Base-by-base conservation (phyloP, 1,140 invertebrate species). In the Magallana ariakensis region DNA sequence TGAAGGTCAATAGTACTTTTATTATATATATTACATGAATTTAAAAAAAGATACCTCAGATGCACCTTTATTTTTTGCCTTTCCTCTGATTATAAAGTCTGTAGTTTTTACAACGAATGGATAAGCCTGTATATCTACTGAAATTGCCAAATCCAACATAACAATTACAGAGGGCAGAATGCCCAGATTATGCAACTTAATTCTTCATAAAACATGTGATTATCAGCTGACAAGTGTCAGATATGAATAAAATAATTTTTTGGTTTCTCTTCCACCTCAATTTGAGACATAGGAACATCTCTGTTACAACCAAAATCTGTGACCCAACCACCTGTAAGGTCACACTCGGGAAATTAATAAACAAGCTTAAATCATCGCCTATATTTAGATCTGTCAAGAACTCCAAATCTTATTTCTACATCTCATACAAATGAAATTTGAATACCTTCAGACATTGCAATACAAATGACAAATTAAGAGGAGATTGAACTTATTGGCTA, bases 401-500 rank as follows among this genome's bases (percentile, higher is more conserved):
- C 66, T 26, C 8, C 66, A 70, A 70, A 22, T 70, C 19, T 22
- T 26, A 33, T 22, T 19, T 70, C 13, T 8, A 70, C 33, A 70
- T 70, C 13, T n/a, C 15, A 60, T 60, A 60, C 58, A 13, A 15
- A n/a, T 60, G 15, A 60, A 60, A 60, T 11, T 60, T 60, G 15
- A 11, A 22, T 8, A 70, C 33, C 33, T 13, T 22, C 11, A 22
- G 33, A 26, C 19, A 70, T 70, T 26, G 22, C 66, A 70, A 70
- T 70, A 22, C 22, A 70, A 33, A 33, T 26, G 66, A 70, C 66
- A 70, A 10, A 70, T 70, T 33, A 26, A 33, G 2, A 70, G 66
- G 66, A 70, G 66, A 70, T 70, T 70, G 66, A 70, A 70, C 66
- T 26, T 70, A 70, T 26, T 70, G 66, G 66, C 66, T 26, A 70